These are phyloP conservation scores for Corynorhinus townsendii DNA, from an alignment of 2,113 vertebrate genomes.

Conservation along the genomic window DNA sequence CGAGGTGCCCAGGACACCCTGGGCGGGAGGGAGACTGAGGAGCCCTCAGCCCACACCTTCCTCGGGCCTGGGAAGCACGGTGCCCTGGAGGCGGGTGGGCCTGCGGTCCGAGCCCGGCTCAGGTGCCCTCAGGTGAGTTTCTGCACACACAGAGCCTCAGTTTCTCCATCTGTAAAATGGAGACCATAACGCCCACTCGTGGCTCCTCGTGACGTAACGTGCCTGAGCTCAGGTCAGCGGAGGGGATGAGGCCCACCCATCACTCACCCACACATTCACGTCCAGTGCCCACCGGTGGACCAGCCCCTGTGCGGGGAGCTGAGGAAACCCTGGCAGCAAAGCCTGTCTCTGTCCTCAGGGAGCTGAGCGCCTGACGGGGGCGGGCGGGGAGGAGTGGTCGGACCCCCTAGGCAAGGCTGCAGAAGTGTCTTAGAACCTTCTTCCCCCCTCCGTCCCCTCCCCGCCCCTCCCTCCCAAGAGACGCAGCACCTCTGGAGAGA, in stretches of 20 bases:
- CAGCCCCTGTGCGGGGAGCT: too few relatives aligned
- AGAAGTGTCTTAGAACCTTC: not conserved
- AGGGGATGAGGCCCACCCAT: too few relatives aligned
- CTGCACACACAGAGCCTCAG: not conserved
- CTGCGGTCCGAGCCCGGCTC: not conserved
- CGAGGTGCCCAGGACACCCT: accelerated
- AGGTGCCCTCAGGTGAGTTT: not conserved
- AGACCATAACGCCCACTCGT: too few relatives aligned
- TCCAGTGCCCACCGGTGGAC: too few relatives aligned
- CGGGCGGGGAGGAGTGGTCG: not conserved
- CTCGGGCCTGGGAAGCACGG: accelerated
- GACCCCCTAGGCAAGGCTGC: too few relatives aligned
- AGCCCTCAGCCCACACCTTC: too few relatives aligned
- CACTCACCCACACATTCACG: too few relatives aligned
- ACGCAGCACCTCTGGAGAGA: not conserved
- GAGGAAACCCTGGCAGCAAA: too few relatives aligned
- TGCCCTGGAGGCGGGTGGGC: not conserved
- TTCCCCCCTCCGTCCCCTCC: not conserved
- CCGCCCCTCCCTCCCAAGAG: not conserved
- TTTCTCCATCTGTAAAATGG: not conserved
- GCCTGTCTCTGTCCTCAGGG: too few relatives aligned
- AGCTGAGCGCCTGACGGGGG: too few relatives aligned
- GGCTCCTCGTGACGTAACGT: too few relatives aligned
- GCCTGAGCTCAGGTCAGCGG: too few relatives aligned
- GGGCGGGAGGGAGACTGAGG: not conserved